Percentiles rank a stretch among this genome's conserved stretches.
Conservation (phyloP, 2,113 vertebrate species). For the Vicugna pacos region DNA sequence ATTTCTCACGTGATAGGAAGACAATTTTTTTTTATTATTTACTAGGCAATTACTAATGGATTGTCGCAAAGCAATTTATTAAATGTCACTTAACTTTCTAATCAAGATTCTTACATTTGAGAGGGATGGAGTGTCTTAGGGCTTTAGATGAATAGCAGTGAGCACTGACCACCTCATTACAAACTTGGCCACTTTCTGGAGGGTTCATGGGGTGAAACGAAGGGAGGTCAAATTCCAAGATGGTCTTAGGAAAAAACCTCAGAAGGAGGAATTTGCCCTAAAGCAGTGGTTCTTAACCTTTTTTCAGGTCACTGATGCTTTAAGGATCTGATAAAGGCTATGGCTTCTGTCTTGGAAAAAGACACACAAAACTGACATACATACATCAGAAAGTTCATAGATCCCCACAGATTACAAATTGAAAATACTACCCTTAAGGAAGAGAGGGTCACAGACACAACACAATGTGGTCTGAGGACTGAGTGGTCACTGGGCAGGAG, state of each 20-base stretch:
- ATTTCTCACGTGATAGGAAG: conserved; percentile 2
- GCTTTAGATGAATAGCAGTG: neutral
- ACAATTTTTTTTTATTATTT: neutral
- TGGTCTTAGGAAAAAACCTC: neutral
- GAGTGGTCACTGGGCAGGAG: neutral
- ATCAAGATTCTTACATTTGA: conserved; percentile 16
- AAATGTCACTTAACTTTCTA: neutral
- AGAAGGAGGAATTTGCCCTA: conserved; percentile 20
- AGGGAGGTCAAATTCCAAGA: conserved; percentile 27
- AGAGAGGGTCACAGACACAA: conserved; percentile 3
- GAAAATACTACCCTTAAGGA: neutral
- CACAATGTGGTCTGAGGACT: neutral
- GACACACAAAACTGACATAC: neutral
- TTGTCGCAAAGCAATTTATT: neutral
- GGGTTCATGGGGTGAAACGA: neutral
- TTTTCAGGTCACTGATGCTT: conserved; percentile 30
- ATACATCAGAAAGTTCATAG: conserved; percentile 5
- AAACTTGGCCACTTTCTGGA: neutral
- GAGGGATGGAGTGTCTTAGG: neutral
- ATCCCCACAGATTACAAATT: neutral
- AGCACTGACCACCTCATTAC: neutral
- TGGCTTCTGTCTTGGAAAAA: conserved; percentile 6
- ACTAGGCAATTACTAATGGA: conserved; percentile 17
- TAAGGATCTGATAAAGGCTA: conserved; percentile 41
- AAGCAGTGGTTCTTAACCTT: neutral